Conservation (phyloP, 2,888 invertebrate species). For the Diploptera punctata region DNA sequence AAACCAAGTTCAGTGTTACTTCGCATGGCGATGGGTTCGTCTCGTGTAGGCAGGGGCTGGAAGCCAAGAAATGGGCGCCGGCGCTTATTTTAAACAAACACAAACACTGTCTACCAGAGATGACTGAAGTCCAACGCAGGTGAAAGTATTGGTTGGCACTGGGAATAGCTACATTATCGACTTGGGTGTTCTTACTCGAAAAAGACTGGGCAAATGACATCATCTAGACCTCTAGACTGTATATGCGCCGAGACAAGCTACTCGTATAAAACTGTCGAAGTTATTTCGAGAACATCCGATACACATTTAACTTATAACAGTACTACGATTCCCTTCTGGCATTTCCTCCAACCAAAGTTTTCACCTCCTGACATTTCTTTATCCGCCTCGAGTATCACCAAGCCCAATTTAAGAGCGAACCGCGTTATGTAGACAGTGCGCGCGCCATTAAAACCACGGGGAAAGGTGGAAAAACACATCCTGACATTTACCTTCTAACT, state of each 20-base stretch:
- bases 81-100: too few species aligned
- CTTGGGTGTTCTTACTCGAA: too few species aligned
- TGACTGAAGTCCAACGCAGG: too few species aligned
- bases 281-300: constrained; percentile 38
- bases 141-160: too few species aligned
- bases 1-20: too few species aligned
- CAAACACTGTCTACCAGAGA: too few species aligned
- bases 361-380: constrained; percentile 22
- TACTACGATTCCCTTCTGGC: constrained; percentile 7
- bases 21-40: too few species aligned
- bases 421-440: not conserved
- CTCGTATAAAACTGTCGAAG: constrained; percentile 23
- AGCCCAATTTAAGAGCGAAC: not conserved
- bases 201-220: too few species aligned
- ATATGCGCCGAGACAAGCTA: constrained; percentile 10
- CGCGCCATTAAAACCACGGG: not conserved
- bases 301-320: constrained; percentile 34
- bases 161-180: too few species aligned
- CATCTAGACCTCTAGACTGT: too few species aligned
- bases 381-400: constrained; percentile 10
- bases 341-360: constrained; percentile 8
- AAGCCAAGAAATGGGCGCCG: too few species aligned
- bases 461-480: not conserved
- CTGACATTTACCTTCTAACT: constrained; percentile 4
- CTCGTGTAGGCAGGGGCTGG: too few species aligned